Percentiles rank a stretch among this genome's conserved stretches.
Conservation (phyloP, 2,797 vertebrate genomes). For the Cirrhinus mrigala region DNA sequence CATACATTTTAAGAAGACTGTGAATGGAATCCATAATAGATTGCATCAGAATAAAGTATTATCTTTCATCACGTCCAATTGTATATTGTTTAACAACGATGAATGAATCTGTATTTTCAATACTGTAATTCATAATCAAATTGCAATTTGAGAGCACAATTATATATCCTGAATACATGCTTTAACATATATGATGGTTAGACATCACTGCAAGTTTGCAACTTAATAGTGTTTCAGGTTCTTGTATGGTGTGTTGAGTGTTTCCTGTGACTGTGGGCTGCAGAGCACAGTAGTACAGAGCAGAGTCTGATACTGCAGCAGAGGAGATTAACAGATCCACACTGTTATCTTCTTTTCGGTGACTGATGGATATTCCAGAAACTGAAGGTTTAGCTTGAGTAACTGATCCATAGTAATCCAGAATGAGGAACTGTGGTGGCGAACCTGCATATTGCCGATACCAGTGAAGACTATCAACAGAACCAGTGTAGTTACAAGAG, state of each 20-base stretch:
- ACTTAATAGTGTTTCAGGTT: background rate
- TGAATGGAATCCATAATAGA: background rate
- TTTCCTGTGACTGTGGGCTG: constrained; percentile 29
- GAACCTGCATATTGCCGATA: background rate
- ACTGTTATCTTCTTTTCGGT: background rate
- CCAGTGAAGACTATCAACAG: background rate
- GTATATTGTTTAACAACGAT: too few relatives aligned
- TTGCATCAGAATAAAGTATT: background rate
- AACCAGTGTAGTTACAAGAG: constrained; percentile 1
- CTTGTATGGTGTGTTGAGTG: background rate
- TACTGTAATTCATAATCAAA: background rate
- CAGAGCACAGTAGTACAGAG: constrained; percentile 33
- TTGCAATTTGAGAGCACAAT: background rate
- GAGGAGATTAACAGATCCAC: constrained; percentile 35
- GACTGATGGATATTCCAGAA: constrained; percentile 21
- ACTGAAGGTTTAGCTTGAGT: background rate
- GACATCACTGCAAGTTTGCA: background rate
- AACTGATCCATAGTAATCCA: background rate
- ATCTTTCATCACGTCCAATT: too few relatives aligned
- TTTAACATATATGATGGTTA: background rate
- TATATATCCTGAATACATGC: background rate
- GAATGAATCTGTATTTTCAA: background rate
- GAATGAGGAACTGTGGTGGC: background rate
- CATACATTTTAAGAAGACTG: background rate
- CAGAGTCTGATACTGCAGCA: constrained; percentile 17